Conservation (phyloP, 2,113 vertebrate genomes). For the Ammodytes dubius region DNA sequence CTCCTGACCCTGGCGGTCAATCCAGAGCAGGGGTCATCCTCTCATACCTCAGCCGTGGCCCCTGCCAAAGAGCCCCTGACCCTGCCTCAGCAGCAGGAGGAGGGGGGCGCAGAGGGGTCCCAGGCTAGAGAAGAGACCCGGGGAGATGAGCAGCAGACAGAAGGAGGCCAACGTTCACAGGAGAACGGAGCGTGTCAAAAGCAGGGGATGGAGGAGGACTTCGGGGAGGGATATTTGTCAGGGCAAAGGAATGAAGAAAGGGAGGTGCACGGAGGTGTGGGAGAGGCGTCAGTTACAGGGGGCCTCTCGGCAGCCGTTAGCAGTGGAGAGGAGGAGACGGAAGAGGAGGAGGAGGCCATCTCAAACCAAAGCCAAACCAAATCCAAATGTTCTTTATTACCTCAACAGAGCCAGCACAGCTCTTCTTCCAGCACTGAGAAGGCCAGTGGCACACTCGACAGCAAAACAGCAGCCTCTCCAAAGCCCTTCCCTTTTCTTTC, state of each 20-base stretch:
- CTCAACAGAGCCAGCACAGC: slow-evolving; percentile 95
- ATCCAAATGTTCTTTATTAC: slow-evolving; percentile 98
- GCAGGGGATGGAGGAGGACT: slow-evolving; percentile 77
- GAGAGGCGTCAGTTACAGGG: slow-evolving; percentile 87
- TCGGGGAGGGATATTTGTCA: slow-evolving; percentile 69
- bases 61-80: slow-evolving; percentile 89
- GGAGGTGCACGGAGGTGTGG: slow-evolving; percentile 86
- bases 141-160: slow-evolving; percentile 84
- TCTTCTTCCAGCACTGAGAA: slow-evolving; percentile 89
- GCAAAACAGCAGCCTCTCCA: slow-evolving; percentile 87
- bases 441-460: slow-evolving; percentile 85
- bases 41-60: slow-evolving; percentile 92
- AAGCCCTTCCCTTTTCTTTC: slow-evolving; percentile 71
- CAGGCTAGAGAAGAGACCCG: slow-evolving; percentile 83
- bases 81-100: slow-evolving; percentile 69
- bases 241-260: slow-evolving; percentile 84
- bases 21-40: slow-evolving; percentile 87
- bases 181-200: slow-evolving; percentile 63
- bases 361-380: slow-evolving; percentile 98
- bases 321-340: slow-evolving; percentile 78
- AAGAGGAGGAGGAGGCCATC: slow-evolving; percentile 94
- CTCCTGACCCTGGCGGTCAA: slow-evolving; percentile 91
- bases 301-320: slow-evolving; percentile 82
- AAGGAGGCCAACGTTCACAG: slow-evolving; percentile 45
- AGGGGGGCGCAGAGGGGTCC: slow-evolving; percentile 77